These are phyloP conservation scores for Rallus limicola DNA, from an alignment of 2,113 vertebrate species.

Conservation along the genomic window DNA sequence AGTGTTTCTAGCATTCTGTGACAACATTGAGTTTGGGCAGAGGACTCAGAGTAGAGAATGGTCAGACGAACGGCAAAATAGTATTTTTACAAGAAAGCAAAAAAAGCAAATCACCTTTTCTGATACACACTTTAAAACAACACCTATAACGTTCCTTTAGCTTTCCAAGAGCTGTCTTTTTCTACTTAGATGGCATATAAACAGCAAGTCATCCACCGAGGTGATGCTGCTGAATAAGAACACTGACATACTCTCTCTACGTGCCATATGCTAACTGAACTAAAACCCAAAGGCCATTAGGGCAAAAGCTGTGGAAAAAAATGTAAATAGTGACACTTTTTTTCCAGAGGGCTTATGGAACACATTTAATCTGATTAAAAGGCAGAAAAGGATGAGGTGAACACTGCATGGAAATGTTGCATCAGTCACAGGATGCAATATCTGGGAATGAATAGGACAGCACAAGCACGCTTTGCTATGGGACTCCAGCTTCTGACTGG, in stretches of 20 bases:
- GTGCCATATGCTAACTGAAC: not conserved
- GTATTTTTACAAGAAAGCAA: not conserved
- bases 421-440: not conserved
- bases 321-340: accelerated
- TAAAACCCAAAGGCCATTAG: not conserved
- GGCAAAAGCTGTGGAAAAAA: not conserved
- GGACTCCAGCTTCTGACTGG: not conserved
- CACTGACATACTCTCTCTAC: not conserved
- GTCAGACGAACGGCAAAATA: not conserved
- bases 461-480: not conserved
- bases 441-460: not conserved
- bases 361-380: not conserved
- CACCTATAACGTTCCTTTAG: not conserved
- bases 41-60: not conserved
- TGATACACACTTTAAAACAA: not conserved
- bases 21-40: not conserved
- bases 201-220: not conserved
- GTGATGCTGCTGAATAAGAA: not conserved
- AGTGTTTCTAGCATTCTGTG: not conserved
- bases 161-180: not conserved
- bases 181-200: not conserved
- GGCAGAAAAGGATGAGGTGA: not conserved
- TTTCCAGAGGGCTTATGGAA: not conserved
- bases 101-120: not conserved
- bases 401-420: not conserved